Evolutionary conservation across 2,888 invertebrate genomes (phyloP), one percentile per base, ranked within the genome.

Genomic region (Therioaphis trifolii): DNA sequence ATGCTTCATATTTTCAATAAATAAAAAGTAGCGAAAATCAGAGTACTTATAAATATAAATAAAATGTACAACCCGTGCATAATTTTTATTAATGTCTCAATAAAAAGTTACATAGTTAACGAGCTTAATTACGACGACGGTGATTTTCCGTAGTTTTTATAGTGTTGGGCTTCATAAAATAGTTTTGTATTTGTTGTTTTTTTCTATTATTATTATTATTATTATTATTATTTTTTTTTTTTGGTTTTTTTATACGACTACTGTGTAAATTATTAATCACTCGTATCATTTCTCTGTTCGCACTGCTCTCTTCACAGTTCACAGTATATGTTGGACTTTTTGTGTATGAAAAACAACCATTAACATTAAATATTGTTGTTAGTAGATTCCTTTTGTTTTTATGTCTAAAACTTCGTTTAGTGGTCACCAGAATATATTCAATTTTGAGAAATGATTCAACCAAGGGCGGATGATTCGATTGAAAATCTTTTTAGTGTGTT

Each of bases 401-500:
- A 14, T 61, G 24, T 35, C 9, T 40, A 74, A 74, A 72, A 24
- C 61, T 76, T n/a, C 27, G 15, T 27, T 55, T 18, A 29, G 46
- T 61, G 43, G 76, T 46, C 24, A 4, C 18, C 69, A 18, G 9
- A n/a, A 76, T 29, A 63, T 76, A 46, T 76, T n/a, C 43, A 27
- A 14, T 58, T 61, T 43, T n/a, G n/a, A n/a, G n/a, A n/a, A n/a
- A n/a, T n/a, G n/a, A n/a, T n/a, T n/a, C n/a, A n/a, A n/a, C n/a
- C n/a, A n/a, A n/a, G n/a, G 18, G 27, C 24, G 58, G 15, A 61
- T 12, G 18, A 43, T 58, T 75, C 35, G 14, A n/a, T 27, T 46
- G 46, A 27, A 46, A 46, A 46, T 76, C 43, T 43, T 76, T 75
- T 75, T 61, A 61, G 35, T 75, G 40, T 43, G 24, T 40, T 58